Evolutionary conservation across 2,888 invertebrate species (phyloP), one percentile per base, ranked within the genome.

Genomic region (Acrobasis suavella): DNA sequence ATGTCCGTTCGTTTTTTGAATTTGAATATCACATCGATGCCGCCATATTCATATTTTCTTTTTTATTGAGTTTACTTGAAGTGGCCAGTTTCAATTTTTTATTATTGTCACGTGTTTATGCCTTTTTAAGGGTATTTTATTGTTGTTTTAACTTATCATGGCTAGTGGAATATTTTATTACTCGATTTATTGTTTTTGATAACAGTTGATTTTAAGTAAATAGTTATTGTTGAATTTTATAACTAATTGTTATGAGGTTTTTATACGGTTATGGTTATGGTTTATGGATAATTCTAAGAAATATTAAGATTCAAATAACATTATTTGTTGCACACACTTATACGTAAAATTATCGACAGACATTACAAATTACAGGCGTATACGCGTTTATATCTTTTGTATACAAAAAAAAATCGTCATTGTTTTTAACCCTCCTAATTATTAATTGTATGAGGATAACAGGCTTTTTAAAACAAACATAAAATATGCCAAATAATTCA

Each of bases 1-100:
- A 88, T 74, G 72, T 74, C 73, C 85, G 85, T 87, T 85, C 83
- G 78, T 78, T 56, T 38, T 55, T 55, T 55, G 77, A 82, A 87
- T 89, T 87, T 80, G 71, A 77, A 78, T 82, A 80, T 80, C 75
- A 50, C 52, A 62, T 62, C 22, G 62, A 55, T 55, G 62, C 74
- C 70, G 62, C 65, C 74, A 64, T 65, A 65, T 66, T 69, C 65
- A 73, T 74, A 60, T 65, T 66, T 62, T 52, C 51, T 49, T 56
- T 64, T 60, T 61, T 52, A 58, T 58, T 37, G 52, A 61, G 17
- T 61, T 64, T 64, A 50, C 54, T 59, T 59, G 58, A 62, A 62
- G 62, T 49, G 58, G 56, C 60, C 52, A 52, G 46, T 55, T 61
- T 61, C 46, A 61, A 52, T 51, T 60, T n/a, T 46, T 46, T 50